phyloP scores from a whole-genome alignment of 2,113 vertebrate species.

The Rhizomys pruinosus region DNA sequence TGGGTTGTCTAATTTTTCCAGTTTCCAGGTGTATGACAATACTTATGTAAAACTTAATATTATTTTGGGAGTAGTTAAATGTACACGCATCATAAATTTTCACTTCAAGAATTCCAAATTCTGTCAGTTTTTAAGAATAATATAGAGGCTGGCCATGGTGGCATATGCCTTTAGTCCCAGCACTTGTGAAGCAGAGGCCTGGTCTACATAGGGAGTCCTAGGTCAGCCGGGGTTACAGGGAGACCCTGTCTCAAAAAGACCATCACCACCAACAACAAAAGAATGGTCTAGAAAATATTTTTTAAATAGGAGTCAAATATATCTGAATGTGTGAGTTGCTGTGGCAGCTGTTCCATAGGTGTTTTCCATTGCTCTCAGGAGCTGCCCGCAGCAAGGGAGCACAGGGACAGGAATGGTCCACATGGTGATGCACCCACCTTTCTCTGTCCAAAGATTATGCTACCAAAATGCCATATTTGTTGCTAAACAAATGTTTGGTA shows the following conservation, averaged over 20 bases:
- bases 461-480: not conserved
- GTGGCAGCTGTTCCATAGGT: not conserved
- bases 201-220: too few species aligned
- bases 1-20: not conserved
- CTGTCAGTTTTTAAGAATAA: not conserved
- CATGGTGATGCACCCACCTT: not conserved
- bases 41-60: not conserved
- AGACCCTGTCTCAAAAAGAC: too few species aligned
- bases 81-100: not conserved
- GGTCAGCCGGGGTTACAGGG: too few species aligned
- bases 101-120: slow-evolving; percentile 29
- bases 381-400: not conserved
- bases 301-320: not conserved
- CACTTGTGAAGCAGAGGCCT: too few species aligned
- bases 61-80: not conserved
- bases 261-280: too few species aligned
- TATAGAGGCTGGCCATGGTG: too few species aligned
- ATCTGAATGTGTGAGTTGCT: not conserved
- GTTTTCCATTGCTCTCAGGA: not conserved
- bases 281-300: not conserved
- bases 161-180: too few species aligned
- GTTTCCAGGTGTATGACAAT: not conserved
- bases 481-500: not conserved
- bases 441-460: not conserved
- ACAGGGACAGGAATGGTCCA: not conserved